These are phyloP conservation scores for Ochotona princeps DNA, from an alignment of 2,113 vertebrate genomes.

Conservation along the genomic window DNA sequence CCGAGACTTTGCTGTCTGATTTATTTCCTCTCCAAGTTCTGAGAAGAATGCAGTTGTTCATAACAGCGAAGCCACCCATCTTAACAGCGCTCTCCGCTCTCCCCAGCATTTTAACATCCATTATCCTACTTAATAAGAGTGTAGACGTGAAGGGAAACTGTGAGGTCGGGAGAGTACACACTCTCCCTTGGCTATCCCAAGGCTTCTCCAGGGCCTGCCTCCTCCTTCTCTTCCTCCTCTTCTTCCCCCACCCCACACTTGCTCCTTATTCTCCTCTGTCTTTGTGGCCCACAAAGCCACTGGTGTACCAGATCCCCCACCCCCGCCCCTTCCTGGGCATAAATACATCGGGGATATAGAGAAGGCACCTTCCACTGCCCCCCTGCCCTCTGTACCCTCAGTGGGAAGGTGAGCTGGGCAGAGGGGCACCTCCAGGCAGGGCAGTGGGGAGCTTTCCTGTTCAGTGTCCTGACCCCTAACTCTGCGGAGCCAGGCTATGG, in stretches of 20 bases:
- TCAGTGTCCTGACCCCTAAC: background rate
- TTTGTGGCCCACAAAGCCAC: background rate
- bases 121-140: slow-evolving; percentile 81
- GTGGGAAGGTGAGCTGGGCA: too few species aligned
- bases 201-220: background rate
- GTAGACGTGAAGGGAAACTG: slow-evolving; percentile 72
- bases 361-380: too few species aligned
- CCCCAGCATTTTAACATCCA: slow-evolving; percentile 79
- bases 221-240: background rate
- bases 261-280: background rate
- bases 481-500: fast-evolving
- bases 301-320: background rate
- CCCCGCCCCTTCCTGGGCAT: background rate
- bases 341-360: background rate
- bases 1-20: slow-evolving; percentile 72
- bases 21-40: slow-evolving; percentile 69
- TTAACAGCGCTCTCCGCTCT: slow-evolving; percentile 75
- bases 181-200: slow-evolving; percentile 59
- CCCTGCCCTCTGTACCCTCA: too few species aligned
- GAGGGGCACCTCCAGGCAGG: background rate
- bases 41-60: slow-evolving; percentile 75
- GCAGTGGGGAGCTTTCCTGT: background rate
- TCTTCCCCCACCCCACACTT: too few species aligned
- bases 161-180: slow-evolving; percentile 54
- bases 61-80: slow-evolving; percentile 72